Evolutionary conservation across 2,113 vertebrate species (phyloP), one percentile per base, ranked within the genome.

Genomic region (Bos javanicus): DNA sequence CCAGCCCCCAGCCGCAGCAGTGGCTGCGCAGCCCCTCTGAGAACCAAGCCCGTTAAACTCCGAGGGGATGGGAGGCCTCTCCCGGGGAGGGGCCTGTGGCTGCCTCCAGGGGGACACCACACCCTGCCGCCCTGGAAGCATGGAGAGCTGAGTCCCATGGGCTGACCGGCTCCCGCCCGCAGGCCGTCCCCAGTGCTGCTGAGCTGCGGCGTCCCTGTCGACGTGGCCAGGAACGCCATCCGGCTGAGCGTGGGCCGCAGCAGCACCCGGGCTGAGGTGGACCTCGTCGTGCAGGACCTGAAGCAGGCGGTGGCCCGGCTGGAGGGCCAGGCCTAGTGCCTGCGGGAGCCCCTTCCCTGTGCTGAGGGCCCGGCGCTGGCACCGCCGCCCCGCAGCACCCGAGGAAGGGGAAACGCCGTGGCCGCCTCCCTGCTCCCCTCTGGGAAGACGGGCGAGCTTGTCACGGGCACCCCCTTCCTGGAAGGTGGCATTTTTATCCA

Each of bases 121-220:
- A 48, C 2, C 56, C 71, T 25, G 6, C 28, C 28, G 0, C 62
- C 62, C 62, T 3, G 1, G 33, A 33, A 67, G 64, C 64, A 19
- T 19, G 33, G 64, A 36, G 33, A 67, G 33, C 64, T 1, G 0
- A 3, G 76, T 36, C 50, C 16, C 9, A 0, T 1, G 4, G 2
- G 71, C 74, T 36, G n/a, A 13, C 1, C 0, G 0, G 2, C n/a
- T 25, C 5, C 4, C 16, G 50, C 39, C 25, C 87, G 84, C 99
- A 99, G 99, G 98, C 99, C 99, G 0, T 99, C 99, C 2, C 98
- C 99, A 0, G 99, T 99, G 98, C 99, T 99, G 71, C 99, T 99
- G 96, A 99, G 98, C 98, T 99, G 99, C 0, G 99, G 99, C 12
- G 82, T 99, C 85, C 98, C 99, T 0, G 81, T 95, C 0, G 98